phyloP scores from a whole-genome alignment of 2,888 invertebrate species.

The Spodoptera picta region DNA sequence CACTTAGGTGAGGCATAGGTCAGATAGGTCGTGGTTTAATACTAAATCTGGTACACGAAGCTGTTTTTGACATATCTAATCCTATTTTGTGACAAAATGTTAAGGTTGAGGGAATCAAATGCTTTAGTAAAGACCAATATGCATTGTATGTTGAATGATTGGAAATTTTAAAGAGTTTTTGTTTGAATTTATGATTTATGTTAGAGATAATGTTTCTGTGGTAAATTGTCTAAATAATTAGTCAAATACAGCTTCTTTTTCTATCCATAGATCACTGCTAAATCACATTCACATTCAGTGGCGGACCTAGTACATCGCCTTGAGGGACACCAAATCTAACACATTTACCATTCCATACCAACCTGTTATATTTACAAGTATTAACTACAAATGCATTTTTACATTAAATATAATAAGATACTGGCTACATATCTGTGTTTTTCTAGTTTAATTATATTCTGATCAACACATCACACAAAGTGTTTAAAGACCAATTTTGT shows the following conservation, averaged over 20 bases:
- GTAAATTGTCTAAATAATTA: background rate
- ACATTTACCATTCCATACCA: slow-evolving; percentile 53
- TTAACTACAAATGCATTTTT: slow-evolving; percentile 23
- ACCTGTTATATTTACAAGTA: slow-evolving; percentile 43
- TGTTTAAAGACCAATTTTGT: no score
- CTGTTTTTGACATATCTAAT: slow-evolving; percentile 60
- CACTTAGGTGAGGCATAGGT: slow-evolving; percentile 69
- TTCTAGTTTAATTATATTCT: background rate
- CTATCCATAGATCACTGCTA: slow-evolving; percentile 50
- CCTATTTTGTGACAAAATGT: background rate
- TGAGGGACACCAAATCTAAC: slow-evolving; percentile 71
- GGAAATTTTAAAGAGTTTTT: background rate
- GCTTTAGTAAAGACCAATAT: no score
- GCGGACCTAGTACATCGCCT: slow-evolving; percentile 62
- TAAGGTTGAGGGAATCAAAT: no score
- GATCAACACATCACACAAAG: no score
- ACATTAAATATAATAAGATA: slow-evolving; percentile 1
- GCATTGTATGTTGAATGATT: no score
- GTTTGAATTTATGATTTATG: background rate
- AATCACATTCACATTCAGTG: slow-evolving; percentile 62
- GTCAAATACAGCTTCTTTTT: slow-evolving; percentile 58
- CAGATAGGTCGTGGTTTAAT: slow-evolving; percentile 61
- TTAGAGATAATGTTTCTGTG: background rate
- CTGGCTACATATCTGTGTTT: background rate
- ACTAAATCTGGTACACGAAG: slow-evolving; percentile 54